phyloP scores from a whole-genome alignment of 37 sponge, comb jelly and placozoan species.

The Oscarella lobularis region DNA sequence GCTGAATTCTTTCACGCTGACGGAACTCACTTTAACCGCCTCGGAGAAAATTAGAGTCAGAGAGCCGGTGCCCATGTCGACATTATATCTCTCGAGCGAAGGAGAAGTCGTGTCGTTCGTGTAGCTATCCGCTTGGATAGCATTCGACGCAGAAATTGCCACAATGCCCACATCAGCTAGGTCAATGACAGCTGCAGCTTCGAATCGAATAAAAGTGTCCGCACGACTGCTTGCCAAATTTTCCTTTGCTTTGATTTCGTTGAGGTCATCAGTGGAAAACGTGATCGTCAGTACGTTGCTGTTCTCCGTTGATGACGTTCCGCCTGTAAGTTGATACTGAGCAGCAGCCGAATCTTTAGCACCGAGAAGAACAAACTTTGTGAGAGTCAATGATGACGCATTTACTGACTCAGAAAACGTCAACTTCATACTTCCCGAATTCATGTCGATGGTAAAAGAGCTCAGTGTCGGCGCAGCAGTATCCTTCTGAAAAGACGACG shows the following conservation, averaged over 20 bases:
- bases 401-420: conserved; percentile 63
- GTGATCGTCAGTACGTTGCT: conserved; percentile 29
- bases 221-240: conserved; percentile 29
- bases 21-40: conserved; percentile 34
- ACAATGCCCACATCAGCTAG: conserved; percentile 26
- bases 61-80: conserved; percentile 40
- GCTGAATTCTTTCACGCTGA: conserved; percentile 36
- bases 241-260: conserved; percentile 43
- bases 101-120: conserved; percentile 36
- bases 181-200: conserved; percentile 21
- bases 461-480: conserved; percentile 23
- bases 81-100: conserved; percentile 15
- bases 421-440: conserved; percentile 33
- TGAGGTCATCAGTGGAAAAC: conserved; percentile 29
- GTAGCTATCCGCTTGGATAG: conserved; percentile 7
- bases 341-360: not conserved
- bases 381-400: not conserved
- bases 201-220: conserved; percentile 39
- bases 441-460: conserved; percentile 44
- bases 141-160: conserved; percentile 5
- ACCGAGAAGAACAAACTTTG: conserved; percentile 1
- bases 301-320: conserved; percentile 16
- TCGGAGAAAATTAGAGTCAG: conserved; percentile 56
- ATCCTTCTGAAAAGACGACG: conserved; percentile 19
- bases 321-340: conserved; percentile 15